Base-by-base conservation (phyloP, 2,113 vertebrate genomes). In the Notarius quadriscutis region DNA sequence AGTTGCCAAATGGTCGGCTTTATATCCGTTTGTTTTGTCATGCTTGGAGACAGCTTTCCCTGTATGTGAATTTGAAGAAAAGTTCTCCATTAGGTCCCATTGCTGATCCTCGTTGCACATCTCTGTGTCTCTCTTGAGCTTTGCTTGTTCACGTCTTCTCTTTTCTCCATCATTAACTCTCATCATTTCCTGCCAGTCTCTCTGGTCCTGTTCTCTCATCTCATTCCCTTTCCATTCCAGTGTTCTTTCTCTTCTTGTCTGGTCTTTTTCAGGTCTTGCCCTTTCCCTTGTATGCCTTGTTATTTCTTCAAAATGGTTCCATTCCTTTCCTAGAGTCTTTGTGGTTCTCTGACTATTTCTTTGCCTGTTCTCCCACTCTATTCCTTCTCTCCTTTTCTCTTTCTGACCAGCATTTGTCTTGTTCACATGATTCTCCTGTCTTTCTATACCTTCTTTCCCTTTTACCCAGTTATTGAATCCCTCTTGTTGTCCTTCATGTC, bases 281-380 rank as follows among this genome's bases (percentile, higher is more conserved):
- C 15, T 48, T 84, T 87, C 55, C 71, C 50, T 14, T 2, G 41
- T 84, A 15, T 67, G 17, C 20, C 50, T 67, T 8, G 25, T 74
- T 5, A 27, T 84, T 55, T 80, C 17, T 53, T 81, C 81, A 65
- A 82, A 58, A 69, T 72, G 25, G 22, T 57, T 34, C 57, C 14
- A 50, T 51, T 84, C 79, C 74, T 51, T 83, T 51, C n/a, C 34
- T 22, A n/a, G 50, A 57, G 12, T 71, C 85, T 58, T 91, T 87
- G 7, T 94, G 89, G 72, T 89, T 95, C 80, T 93, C 92, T 87
- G 84, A 93, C 87, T 93, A 94, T 71, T 95, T 94, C 72, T 92
- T 93, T 85, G 91, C 83, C 62, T 96, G 91, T 1, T 87, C 88
- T 74, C 84, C 82, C 69, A 30, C 34, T 84, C 63, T 34, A 5